A percentile compares a stretch with the other conserved stretches of the same genome.
phyloP scores from a whole-genome alignment of 2,113 vertebrate genomes.

The Pandion haliaetus region DNA sequence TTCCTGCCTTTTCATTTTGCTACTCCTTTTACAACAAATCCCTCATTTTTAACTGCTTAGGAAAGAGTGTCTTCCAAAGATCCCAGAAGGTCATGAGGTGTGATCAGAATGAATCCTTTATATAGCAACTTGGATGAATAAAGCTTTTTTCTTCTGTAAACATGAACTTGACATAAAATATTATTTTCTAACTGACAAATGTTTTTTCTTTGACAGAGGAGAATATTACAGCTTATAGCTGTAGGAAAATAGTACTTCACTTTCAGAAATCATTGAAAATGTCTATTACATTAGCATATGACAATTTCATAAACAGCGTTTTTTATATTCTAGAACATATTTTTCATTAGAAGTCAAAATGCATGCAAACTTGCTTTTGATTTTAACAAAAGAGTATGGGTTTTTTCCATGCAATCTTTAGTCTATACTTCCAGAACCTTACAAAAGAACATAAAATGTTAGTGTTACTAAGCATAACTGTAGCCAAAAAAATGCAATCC shows the following conservation, averaged over 20 bases:
- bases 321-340: background rate
- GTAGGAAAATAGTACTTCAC: background rate
- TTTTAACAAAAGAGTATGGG: background rate
- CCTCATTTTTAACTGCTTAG: background rate
- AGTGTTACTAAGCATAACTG: background rate
- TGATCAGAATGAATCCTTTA: background rate
- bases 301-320: background rate
- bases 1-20: background rate
- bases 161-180: background rate
- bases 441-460: background rate
- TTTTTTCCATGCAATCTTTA: background rate
- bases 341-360: background rate
- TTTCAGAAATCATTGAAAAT: background rate
- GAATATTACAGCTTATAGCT: background rate
- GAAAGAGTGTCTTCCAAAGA: background rate
- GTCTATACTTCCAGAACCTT: background rate
- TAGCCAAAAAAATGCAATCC: background rate
- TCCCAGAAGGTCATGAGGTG: background rate
- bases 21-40: background rate
- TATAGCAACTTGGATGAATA: background rate
- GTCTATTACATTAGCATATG: background rate
- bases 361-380: background rate
- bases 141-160: background rate
- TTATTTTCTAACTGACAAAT: background rate
- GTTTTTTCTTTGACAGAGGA: background rate